Evolutionary conservation across 92 coral and sea anemone species (phyloP).

Genomic region (Phenganax subtilis): DNA sequence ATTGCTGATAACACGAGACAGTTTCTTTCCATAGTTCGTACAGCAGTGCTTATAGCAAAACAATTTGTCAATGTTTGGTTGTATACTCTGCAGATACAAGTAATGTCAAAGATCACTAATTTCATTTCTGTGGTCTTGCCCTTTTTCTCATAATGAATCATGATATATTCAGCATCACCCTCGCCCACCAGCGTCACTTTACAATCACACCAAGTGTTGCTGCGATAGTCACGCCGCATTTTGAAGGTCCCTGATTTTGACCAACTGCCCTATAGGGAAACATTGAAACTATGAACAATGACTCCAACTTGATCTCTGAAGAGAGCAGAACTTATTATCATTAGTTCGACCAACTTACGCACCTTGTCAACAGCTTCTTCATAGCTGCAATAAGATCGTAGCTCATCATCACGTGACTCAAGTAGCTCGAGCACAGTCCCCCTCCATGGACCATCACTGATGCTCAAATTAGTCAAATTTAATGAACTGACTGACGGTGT

Average conservation of each 20-base stretch:
- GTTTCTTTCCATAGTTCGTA: slow-evolving; percentile 63
- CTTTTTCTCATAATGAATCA: slow-evolving; percentile 64
- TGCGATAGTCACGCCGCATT: slow-evolving; percentile 53
- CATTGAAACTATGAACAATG: background rate
- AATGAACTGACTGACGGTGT: slow-evolving; percentile 63
- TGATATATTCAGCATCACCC: slow-evolving; percentile 55
- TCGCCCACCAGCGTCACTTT: slow-evolving; percentile 64
- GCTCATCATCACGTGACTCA: slow-evolving; percentile 59
- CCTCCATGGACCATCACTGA: slow-evolving; percentile 75
- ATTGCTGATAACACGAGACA: slow-evolving; percentile 59
- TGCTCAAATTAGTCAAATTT: slow-evolving; percentile 61
- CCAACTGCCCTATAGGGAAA: slow-evolving; percentile 67
- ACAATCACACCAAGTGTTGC: slow-evolving; percentile 80
- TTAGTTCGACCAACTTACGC: background rate
- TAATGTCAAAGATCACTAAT: slow-evolving; percentile 65
- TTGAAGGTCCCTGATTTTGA: slow-evolving; percentile 74
- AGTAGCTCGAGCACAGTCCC: slow-evolving; percentile 57
- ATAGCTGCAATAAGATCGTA: slow-evolving; percentile 11
- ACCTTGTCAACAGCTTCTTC: slow-evolving; percentile 41
- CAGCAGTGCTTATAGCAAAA: slow-evolving; percentile 73
- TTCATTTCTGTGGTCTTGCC: slow-evolving; percentile 64
- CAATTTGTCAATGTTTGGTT: slow-evolving; percentile 75
- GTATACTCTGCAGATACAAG: slow-evolving; percentile 60
- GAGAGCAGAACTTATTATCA: background rate
- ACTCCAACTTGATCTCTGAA: background rate